A percentile compares a stretch with the other conserved stretches of the same genome.
Evolutionary conservation across 2,113 vertebrate species (phyloP).

Genomic region (Alligator sinensis): DNA sequence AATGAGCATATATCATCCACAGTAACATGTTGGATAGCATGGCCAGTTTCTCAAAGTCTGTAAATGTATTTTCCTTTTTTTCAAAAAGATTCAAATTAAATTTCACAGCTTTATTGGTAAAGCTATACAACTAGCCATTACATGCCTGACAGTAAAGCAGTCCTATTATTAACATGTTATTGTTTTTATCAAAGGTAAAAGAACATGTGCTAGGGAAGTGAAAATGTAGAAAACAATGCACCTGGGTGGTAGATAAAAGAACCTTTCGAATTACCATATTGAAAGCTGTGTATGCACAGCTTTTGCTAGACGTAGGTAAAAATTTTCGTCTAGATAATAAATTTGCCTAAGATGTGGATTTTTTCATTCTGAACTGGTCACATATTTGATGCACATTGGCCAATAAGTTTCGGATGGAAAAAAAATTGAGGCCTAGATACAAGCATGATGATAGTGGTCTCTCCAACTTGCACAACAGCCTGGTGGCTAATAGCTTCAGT

Average conservation of each 20-base stretch:
- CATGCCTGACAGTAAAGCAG: constrained; percentile 15
- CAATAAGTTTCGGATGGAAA: too few species aligned
- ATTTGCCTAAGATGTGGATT: too few species aligned
- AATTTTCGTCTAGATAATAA: too few species aligned
- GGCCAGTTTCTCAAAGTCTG: not conserved
- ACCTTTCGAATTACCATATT: not conserved
- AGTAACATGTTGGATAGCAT: not conserved
- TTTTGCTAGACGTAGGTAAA: too few species aligned
- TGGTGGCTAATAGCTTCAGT: too few species aligned
- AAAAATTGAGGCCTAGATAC: too few species aligned
- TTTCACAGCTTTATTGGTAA: constrained; percentile 3
- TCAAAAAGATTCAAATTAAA: constrained; percentile 1
- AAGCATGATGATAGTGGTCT: too few species aligned
- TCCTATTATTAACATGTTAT: constrained; percentile 23
- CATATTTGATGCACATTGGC: too few species aligned
- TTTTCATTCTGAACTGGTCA: too few species aligned
- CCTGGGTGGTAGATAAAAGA: not conserved
- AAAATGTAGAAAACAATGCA: not conserved
- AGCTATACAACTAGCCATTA: constrained; percentile 23
- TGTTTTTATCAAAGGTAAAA: not conserved
- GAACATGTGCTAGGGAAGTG: not conserved
- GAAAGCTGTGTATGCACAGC: not conserved
- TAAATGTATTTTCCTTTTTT: not conserved
- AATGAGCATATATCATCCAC: not conserved
- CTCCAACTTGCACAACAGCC: too few species aligned